A percentile compares a stretch with the other conserved stretches of the same genome.
phyloP scores from a whole-genome alignment of 2,797 vertebrate species.

The Clarias platycephalus region DNA sequence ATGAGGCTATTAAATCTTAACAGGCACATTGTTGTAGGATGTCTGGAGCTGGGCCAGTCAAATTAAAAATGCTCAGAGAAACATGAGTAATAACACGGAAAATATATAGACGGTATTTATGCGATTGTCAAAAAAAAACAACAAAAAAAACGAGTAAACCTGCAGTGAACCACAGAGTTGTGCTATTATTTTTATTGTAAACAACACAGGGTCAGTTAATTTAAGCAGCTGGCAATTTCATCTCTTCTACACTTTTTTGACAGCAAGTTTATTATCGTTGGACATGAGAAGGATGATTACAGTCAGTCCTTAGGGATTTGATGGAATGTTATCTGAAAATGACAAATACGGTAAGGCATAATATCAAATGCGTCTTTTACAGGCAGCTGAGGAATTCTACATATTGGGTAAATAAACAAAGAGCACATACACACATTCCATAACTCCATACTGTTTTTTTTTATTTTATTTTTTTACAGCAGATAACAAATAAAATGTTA shows the following conservation, averaged over 20 bases:
- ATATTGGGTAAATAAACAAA: not conserved
- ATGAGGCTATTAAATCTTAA: constrained; percentile 48
- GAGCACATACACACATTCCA: not conserved
- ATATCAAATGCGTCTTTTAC: constrained; percentile 5
- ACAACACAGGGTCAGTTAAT: constrained; percentile 33
- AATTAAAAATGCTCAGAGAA: constrained; percentile 30
- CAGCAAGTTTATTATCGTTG: constrained; percentile 30
- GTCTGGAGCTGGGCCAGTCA: constrained; percentile 40
- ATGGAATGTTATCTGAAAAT: constrained; percentile 38
- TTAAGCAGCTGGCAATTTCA: constrained; percentile 44
- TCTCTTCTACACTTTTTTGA: constrained; percentile 24
- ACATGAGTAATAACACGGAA: constrained; percentile 15
- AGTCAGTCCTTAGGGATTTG: constrained; percentile 11
- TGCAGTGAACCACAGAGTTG: constrained; percentile 26
- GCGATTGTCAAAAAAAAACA: constrained; percentile 31
- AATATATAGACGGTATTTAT: constrained; percentile 44
- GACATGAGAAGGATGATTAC: constrained; percentile 33
- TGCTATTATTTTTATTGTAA: constrained; percentile 26
- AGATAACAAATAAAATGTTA: constrained; percentile 55
- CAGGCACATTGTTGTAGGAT: constrained; percentile 41
- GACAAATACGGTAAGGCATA: constrained; percentile 24
- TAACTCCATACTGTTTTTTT: constrained; percentile 16
- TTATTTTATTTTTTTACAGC: constrained; percentile 47
- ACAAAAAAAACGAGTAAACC: constrained; percentile 18
- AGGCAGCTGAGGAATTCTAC: not conserved